Base-by-base conservation (phyloP, 2,888 invertebrate species). In the Erynnis tages region DNA sequence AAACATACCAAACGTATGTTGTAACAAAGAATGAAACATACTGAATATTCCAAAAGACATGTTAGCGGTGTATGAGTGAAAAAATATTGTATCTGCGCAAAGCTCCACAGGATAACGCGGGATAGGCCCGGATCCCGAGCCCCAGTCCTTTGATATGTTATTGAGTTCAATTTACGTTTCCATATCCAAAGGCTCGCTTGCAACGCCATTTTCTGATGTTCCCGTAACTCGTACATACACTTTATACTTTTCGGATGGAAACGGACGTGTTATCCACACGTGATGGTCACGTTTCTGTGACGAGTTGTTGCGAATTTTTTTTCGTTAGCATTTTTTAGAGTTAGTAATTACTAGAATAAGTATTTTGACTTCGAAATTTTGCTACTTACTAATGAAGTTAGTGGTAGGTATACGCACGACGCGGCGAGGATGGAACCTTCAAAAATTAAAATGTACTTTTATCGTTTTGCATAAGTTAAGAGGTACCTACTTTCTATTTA, bases 131-230 rank as follows among this genome's bases (percentile, higher is more conserved):
- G 59, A 60, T 59, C 62, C 58, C 55, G 58, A 60, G 63, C 54
- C 70, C 73, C 69, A 74, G 75, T 75, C 76, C 76, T 82, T 79
- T 82, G 80, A 81, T 77, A 77, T 73, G 76, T 73, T 79, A 76
- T 74, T 73, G 73, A 76, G 76, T 81, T 76, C 76, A 78, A 82
- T 80, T 79, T 79, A 72, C 72, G 73, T 79, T 76, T 75, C 69
- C 69, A 67, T 69, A 73, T 70, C 64, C 69, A 60, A 68, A 65
- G 67, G 62, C 66, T 67, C 58, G 54, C 57, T 47, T 23, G 38
- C 32, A 53, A 47, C 35, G 46, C 35, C 41, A 38, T 41, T 47
- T 54, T 54, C 30, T 50, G 34, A 48, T 43, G 45, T 53, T 53
- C 37, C 46, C 16, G 50, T 55, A 47, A 57, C 30, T 35, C 34